These are phyloP conservation scores for Asteroscopus sphinx DNA, from an alignment of 2,888 invertebrate genomes.

Conservation along the genomic window DNA sequence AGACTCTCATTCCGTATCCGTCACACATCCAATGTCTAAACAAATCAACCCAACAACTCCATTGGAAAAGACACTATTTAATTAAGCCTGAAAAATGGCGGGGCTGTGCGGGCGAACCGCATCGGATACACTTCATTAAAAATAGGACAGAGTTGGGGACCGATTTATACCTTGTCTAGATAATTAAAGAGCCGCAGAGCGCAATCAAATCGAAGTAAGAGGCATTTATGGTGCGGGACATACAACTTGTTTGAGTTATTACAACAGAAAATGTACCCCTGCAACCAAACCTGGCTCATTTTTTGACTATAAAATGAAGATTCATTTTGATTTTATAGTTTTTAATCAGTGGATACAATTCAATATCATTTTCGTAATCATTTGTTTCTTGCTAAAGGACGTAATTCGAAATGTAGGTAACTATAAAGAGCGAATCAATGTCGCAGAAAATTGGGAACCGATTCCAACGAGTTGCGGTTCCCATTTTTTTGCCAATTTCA, in stretches of 20 bases:
- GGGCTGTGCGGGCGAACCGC: constrained; percentile 41
- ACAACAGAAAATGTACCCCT: constrained; percentile 5
- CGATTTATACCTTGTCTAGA: constrained; percentile 58
- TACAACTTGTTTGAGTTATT: constrained; percentile 23
- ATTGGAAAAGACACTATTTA: constrained; percentile 62
- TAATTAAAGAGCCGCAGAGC: constrained; percentile 48
- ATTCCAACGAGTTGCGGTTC: constrained; percentile 21
- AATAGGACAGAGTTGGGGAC: constrained; percentile 60
- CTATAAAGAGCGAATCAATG: constrained; percentile 42
- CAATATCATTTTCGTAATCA: constrained; percentile 1
- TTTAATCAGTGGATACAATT: constrained; percentile 7
- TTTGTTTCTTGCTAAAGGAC: constrained; percentile 6
- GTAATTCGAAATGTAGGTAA: constrained; percentile 27
- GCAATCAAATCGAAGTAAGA: constrained; percentile 35
- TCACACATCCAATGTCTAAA: constrained; percentile 49
- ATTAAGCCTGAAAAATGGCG: constrained; percentile 69
- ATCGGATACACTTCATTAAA: constrained; percentile 62
- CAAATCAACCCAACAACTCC: constrained; percentile 59
- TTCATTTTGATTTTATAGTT: constrained; percentile 8
- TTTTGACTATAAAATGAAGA: constrained; percentile 6
- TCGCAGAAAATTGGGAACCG: constrained; percentile 43
- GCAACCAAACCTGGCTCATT: not conserved
- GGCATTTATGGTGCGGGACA: constrained; percentile 4
- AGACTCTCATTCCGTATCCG: constrained; percentile 51
- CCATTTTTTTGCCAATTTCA: constrained; percentile 36